phyloP scores from a whole-genome alignment of 2,888 invertebrate species.

The Pimpla rufipes region DNA sequence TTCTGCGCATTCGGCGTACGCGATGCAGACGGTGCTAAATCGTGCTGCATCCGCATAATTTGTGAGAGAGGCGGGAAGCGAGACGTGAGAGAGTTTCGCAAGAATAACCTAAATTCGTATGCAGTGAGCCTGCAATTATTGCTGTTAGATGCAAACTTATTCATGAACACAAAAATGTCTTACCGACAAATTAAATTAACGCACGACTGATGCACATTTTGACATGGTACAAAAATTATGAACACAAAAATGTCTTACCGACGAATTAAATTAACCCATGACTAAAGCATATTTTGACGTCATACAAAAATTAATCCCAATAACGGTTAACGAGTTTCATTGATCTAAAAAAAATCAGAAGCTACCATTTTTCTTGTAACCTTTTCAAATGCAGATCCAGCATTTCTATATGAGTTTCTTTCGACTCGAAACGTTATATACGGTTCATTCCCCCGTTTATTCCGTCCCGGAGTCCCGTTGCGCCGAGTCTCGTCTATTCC shows the following conservation, averaged over 20 bases:
- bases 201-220: no score
- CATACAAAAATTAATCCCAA: no score
- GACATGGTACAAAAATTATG: no score
- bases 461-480: neutral
- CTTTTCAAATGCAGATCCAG: neutral
- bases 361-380: neutral
- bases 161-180: no score
- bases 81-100: neutral
- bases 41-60: neutral
- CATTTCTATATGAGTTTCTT: neutral
- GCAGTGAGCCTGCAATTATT: no score
- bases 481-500: neutral
- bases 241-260: no score
- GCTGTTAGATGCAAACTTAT: no score
- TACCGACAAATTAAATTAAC: no score
- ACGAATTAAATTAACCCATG: no score
- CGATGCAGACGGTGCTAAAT: neutral
- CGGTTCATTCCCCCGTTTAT: neutral
- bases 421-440: conserved; percentile 21
- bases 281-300: no score
- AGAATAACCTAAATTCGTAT: no score
- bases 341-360: neutral
- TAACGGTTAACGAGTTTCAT: neutral
- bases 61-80: neutral
- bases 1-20: neutral